Evolutionary conservation across 2,113 vertebrate genomes (phyloP).

Genomic region (Hydrolagus affinis): DNA sequence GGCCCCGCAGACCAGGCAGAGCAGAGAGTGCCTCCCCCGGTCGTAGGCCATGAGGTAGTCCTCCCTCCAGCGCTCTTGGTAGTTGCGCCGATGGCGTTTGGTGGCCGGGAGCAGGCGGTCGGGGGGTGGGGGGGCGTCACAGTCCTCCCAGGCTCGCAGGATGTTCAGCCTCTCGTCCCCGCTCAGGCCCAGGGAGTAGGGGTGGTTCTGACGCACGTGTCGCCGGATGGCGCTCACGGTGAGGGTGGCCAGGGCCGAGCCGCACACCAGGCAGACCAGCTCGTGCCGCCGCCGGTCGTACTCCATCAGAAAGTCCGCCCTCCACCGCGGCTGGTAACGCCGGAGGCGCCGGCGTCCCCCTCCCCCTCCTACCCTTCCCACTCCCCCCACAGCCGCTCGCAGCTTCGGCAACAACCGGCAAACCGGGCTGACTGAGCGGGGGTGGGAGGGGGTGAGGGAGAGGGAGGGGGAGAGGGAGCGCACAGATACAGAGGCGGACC

Average conservation of each 20-base stretch:
- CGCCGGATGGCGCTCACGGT: slow-evolving; percentile 79
- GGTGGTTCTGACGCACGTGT: slow-evolving; percentile 79
- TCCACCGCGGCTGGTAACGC: slow-evolving; percentile 84
- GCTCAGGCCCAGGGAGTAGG: slow-evolving; percentile 69
- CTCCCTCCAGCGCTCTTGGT: slow-evolving; percentile 57
- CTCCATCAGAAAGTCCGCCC: slow-evolving; percentile 81
- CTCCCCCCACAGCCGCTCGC: not conserved
- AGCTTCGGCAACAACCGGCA: slow-evolving; percentile 12
- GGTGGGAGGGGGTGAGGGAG: too few species aligned
- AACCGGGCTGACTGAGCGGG: too few species aligned
- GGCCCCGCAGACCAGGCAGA: slow-evolving; percentile 79
- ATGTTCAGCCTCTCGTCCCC: slow-evolving; percentile 65
- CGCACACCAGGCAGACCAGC: slow-evolving; percentile 74
- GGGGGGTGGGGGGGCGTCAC: too few species aligned
- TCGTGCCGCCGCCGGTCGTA: slow-evolving; percentile 73
- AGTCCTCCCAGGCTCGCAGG: slow-evolving; percentile 44
- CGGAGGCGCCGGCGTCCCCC: slow-evolving; percentile 59
- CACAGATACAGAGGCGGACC: too few species aligned
- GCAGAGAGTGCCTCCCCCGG: slow-evolving; percentile 33
- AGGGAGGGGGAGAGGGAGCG: too few species aligned
- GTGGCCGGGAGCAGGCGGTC: too few species aligned
- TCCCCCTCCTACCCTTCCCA: not conserved
- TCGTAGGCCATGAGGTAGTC: not conserved
- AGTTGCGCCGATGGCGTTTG: slow-evolving; percentile 41
- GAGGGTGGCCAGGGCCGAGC: slow-evolving; percentile 66